phyloP scores from a whole-genome alignment of 2,113 vertebrate species.

The Atlantisia rogersi region DNA sequence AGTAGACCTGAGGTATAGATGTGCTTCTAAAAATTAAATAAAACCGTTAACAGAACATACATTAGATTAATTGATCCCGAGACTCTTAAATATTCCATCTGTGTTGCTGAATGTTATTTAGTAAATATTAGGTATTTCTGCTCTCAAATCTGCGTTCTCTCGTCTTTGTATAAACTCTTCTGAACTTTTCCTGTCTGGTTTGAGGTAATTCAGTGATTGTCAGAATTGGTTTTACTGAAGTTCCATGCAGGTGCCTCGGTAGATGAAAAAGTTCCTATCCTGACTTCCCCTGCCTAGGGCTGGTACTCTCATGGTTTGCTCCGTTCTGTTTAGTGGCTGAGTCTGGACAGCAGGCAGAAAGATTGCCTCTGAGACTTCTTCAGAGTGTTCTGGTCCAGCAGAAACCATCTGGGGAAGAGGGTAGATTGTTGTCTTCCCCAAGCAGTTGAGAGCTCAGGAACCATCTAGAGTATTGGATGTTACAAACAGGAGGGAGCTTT shows the following conservation, averaged over 20 bases:
- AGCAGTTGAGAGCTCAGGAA: not conserved
- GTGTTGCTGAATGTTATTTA: not conserved
- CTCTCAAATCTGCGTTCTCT: not conserved
- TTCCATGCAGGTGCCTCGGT: rapidly evolving
- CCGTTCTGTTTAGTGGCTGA: not conserved
- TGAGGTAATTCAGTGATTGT: not conserved
- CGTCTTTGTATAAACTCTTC: not conserved
- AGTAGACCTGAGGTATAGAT: not conserved
- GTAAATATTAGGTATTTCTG: not conserved
- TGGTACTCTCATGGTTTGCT: not conserved
- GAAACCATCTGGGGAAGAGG: not conserved
- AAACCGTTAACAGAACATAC: not conserved
- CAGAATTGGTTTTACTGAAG: not conserved
- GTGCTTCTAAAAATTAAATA: not conserved
- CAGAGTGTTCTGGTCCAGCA: not conserved
- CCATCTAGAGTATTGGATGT: not conserved
- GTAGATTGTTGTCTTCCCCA: not conserved
- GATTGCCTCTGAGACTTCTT: not conserved
- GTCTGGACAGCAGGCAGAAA: not conserved
- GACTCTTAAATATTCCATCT: not conserved
- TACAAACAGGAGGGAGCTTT: not conserved
- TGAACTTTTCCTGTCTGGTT: not conserved
- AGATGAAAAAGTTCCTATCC: not conserved
- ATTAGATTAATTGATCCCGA: not conserved
- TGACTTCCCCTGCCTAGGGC: not conserved